phyloP scores from a whole-genome alignment of 2,888 invertebrate species.

The Pammene aurita region DNA sequence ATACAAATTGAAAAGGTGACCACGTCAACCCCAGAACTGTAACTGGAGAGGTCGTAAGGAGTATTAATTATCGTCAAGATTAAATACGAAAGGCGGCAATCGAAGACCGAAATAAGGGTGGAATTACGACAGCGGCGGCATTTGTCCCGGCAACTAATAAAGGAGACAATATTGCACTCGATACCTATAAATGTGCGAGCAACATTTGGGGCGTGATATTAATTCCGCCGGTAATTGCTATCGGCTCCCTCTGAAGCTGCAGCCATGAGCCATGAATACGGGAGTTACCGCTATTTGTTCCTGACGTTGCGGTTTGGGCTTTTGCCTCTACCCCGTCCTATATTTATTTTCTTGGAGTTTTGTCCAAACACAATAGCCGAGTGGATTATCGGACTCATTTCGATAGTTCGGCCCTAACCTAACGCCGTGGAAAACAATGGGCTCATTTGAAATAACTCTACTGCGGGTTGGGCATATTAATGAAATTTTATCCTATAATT shows the following conservation, averaged over 20 bases:
- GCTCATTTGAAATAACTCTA: slow-evolving; percentile 60
- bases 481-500: slow-evolving; percentile 38
- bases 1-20: slow-evolving; percentile 46
- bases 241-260: slow-evolving; percentile 79
- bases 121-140: slow-evolving; percentile 74
- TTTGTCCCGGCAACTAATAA: slow-evolving; percentile 81
- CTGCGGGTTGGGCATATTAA: slow-evolving; percentile 51
- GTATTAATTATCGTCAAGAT: slow-evolving; percentile 78
- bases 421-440: slow-evolving; percentile 60
- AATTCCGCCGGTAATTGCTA: slow-evolving; percentile 83
- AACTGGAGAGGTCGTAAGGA: slow-evolving; percentile 52
- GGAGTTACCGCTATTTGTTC: slow-evolving; percentile 83
- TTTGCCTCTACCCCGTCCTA: slow-evolving; percentile 71
- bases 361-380: slow-evolving; percentile 70
- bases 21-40: slow-evolving; percentile 52
- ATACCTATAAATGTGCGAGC: slow-evolving; percentile 82
- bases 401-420: slow-evolving; percentile 64
- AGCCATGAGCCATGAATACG: slow-evolving; percentile 82
- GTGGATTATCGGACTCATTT: slow-evolving; percentile 68
- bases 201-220: slow-evolving; percentile 83
- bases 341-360: slow-evolving; percentile 81
- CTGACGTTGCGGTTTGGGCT: slow-evolving; percentile 81
- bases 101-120: slow-evolving; percentile 69
- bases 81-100: slow-evolving; percentile 77
- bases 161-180: slow-evolving; percentile 84